Percentiles rank a stretch among this genome's conserved stretches.
phyloP scores from a whole-genome alignment of 2,888 invertebrate species.

The Carpatolechia fugitivella region DNA sequence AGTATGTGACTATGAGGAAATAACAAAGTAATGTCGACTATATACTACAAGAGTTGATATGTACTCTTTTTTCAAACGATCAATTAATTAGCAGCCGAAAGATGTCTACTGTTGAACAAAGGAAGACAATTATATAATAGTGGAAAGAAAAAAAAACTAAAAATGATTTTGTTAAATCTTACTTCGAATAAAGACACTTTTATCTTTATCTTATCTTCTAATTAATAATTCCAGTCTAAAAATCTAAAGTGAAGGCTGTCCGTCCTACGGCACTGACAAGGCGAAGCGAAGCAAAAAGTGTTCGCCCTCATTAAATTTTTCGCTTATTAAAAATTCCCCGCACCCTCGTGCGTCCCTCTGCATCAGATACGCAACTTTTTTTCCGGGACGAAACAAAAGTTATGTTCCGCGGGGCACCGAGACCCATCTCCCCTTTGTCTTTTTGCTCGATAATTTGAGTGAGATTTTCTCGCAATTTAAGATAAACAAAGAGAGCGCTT shows the following conservation, averaged over 20 bases:
- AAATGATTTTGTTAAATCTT: too few relatives aligned
- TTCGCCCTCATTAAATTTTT: constrained; percentile 75
- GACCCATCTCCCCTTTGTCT: constrained; percentile 69
- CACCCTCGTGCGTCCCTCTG: constrained; percentile 54
- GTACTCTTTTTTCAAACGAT: too few relatives aligned
- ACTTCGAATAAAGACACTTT: not conserved
- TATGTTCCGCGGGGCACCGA: constrained; percentile 56
- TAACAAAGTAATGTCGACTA: too few relatives aligned
- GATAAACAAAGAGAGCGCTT: constrained; percentile 79
- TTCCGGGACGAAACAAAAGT: constrained; percentile 68
- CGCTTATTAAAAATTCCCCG: constrained; percentile 79
- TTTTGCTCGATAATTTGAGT: constrained; percentile 78
- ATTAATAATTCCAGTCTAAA: constrained; percentile 42
- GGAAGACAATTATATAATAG: too few relatives aligned
- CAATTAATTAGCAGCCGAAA: too few relatives aligned
- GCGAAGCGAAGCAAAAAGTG: constrained; percentile 60
- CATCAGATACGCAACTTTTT: constrained; percentile 74
- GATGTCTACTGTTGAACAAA: too few relatives aligned
- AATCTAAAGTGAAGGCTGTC: constrained; percentile 44
- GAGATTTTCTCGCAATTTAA: constrained; percentile 80
- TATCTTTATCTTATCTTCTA: constrained; percentile 35
- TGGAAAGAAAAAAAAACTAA: too few relatives aligned
- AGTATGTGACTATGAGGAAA: too few relatives aligned
- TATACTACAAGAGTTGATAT: too few relatives aligned
- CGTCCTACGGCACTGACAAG: constrained; percentile 51